These are phyloP conservation scores for Labroides dimidiatus DNA, from an alignment of 2,797 vertebrate genomes.

Conservation along the genomic window DNA sequence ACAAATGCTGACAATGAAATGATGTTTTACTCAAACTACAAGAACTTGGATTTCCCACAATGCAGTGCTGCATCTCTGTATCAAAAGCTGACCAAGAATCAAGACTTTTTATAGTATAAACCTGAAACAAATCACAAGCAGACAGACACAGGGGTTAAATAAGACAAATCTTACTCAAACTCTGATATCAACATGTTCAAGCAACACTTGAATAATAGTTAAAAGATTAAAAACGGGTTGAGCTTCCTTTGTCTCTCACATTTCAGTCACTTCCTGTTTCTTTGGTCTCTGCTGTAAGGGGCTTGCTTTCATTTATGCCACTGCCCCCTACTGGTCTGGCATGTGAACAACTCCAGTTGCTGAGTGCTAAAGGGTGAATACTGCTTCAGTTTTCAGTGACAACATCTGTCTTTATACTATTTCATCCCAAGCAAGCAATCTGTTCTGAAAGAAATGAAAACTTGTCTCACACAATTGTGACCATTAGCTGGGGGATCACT, in stretches of 20 bases:
- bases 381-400: neutral
- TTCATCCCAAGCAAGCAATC: no score
- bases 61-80: neutral
- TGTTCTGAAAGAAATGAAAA: no score
- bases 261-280: neutral
- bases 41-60: slow-evolving; percentile 26
- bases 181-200: neutral
- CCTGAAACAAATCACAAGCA: neutral
- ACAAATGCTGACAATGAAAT: no score
- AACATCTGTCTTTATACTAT: no score
- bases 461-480: no score
- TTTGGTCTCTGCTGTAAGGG: neutral
- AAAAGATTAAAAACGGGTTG: slow-evolving; percentile 50
- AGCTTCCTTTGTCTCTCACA: slow-evolving; percentile 62
- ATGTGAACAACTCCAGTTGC: neutral
- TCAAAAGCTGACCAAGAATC: neutral
- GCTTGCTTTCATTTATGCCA: neutral
- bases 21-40: no score
- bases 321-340: neutral
- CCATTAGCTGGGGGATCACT: no score
- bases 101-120: neutral
- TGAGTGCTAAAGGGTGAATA: neutral
- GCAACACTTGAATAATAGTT: no score
- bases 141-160: neutral
- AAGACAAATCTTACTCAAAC: neutral